These are phyloP conservation scores for Pimephales promelas DNA, from an alignment of 2,113 vertebrate genomes.

Conservation along the genomic window DNA sequence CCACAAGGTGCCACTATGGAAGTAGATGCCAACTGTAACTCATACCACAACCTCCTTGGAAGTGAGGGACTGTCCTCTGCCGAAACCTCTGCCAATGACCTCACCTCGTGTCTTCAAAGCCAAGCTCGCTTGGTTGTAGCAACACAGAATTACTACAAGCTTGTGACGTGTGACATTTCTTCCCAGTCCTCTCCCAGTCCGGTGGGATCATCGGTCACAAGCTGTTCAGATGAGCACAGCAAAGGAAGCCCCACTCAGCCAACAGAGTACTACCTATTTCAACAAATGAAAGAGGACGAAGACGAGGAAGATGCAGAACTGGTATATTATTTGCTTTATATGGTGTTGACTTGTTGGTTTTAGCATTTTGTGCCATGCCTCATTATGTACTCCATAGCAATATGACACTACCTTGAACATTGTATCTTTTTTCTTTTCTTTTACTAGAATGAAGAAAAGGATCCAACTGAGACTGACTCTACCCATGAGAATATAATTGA, in stretches of 20 bases:
- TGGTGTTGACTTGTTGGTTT: neutral
- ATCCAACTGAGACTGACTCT: conserved; percentile 44
- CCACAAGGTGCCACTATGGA: conserved; percentile 74
- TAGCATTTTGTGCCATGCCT: neutral
- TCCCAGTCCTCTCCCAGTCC: conserved; percentile 96
- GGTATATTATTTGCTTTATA: conserved; percentile 34
- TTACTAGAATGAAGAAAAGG: conserved; percentile 20
- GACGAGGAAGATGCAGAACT: conserved; percentile 53
- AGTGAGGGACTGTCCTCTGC: conserved; percentile 68
- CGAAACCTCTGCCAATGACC: conserved; percentile 73
- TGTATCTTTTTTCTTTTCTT: neutral
- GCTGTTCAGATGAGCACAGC: conserved; percentile 92
- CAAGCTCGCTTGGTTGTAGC: conserved; percentile 91
- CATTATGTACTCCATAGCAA: neutral
- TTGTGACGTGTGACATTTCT: conserved; percentile 95
- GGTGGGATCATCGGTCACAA: conserved; percentile 88
- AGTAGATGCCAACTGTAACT: conserved; percentile 95
- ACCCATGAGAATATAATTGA: conserved; percentile 69
- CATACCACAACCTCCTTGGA: conserved; percentile 80
- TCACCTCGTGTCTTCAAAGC: conserved; percentile 91
- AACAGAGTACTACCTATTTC: conserved; percentile 94
- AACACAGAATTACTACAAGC: conserved; percentile 98
- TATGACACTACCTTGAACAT: neutral
- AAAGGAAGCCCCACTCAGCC: conserved; percentile 88
- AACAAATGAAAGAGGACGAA: conserved; percentile 62